Base-by-base conservation (phyloP, 2,888 invertebrate species). In the Drosophila affinis region DNA sequence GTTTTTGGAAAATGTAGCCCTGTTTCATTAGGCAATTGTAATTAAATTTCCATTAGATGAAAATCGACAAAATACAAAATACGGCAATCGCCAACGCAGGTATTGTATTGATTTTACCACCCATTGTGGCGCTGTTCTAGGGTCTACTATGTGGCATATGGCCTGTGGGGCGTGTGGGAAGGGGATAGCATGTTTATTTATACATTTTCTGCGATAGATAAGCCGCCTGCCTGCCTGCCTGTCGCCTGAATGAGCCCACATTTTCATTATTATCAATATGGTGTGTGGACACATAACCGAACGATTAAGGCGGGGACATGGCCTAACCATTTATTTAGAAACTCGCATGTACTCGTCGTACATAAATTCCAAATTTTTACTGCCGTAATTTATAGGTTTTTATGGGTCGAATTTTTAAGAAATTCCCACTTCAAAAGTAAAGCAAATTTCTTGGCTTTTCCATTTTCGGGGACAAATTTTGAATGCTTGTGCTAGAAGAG, bases 191-290 rank as follows among this genome's bases (percentile, higher is more conserved):
- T 46, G 46, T 45, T 56, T 68, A 53, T 67, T 68, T 60, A 49
- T 60, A 61, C 57, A 34, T 62, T 72, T 48, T 49, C 24, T 10
- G 14, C 47, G n/a, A 17, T 21, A 52, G 64, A 79, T 79, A 77
- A 79, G 74, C 61, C 9, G 9, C 12, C 34, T 34, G 10, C 32
- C 34, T 12, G 34, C 39, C 14, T 34, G 34, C 12, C 34, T 32
- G 34, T 14, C 24, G 39, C 39, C 7, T 17, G 18, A 60, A 57
- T 72, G 53, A 47, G 57, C 46, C 34, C 57, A 61, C 55, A 62
- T 48, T 70, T 68, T 29, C 46, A 63, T 59, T 74, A 64, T 69
- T 65, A 60, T 18, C 21, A 55, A 44, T 54, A 46, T 52, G 39
- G 39, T 39, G 39, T 14, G 34, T 39, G 14, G 39, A 14, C 34